Percentiles rank a stretch among this genome's conserved stretches.
Conservation (phyloP, 2,888 invertebrate species). For the Conchocele bisecta region DNA sequence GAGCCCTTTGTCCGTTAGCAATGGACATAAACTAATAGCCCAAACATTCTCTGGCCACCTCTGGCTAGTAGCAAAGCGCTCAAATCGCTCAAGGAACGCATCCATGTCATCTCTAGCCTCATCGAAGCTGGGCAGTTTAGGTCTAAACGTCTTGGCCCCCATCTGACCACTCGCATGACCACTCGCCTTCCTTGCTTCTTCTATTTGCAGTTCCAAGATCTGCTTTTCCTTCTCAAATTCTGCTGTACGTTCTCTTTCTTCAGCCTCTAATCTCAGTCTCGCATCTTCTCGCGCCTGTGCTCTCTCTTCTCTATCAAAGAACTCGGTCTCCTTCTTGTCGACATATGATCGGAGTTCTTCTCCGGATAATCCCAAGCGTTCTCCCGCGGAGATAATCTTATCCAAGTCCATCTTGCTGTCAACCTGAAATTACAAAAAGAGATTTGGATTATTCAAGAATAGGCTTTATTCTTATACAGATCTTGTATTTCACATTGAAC, state of each 20-base stretch:
- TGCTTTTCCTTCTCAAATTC: too few relatives aligned
- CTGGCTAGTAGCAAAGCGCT: constrained; percentile 20
- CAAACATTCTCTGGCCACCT: constrained; percentile 19
- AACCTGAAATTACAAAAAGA: too few relatives aligned
- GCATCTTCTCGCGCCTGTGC: background rate
- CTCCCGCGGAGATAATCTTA: background rate
- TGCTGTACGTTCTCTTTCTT: too few relatives aligned
- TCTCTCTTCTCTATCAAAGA: background rate
- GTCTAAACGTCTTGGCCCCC: background rate
- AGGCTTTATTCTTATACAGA: too few relatives aligned
- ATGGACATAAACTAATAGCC: constrained; percentile 32
- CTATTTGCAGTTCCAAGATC: background rate
- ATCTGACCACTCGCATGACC: too few relatives aligned
- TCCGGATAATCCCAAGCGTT: background rate
- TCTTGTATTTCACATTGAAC: too few relatives aligned
- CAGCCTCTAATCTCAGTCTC: too few relatives aligned
- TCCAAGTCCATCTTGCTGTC: too few relatives aligned
- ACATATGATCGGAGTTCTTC: constrained; percentile 3
- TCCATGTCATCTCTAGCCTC: constrained; percentile 30
- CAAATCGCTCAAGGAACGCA: constrained; percentile 22
- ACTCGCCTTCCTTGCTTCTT: background rate
- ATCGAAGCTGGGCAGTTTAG: constrained; percentile 23
- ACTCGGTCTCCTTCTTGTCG: background rate
- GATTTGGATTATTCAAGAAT: too few relatives aligned
- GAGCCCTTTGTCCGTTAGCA: constrained; percentile 28